A percentile compares a stretch with the other conserved stretches of the same genome.
Evolutionary conservation across 2,113 vertebrate species (phyloP).

Genomic region (Corythoichthys haematopterus): DNA sequence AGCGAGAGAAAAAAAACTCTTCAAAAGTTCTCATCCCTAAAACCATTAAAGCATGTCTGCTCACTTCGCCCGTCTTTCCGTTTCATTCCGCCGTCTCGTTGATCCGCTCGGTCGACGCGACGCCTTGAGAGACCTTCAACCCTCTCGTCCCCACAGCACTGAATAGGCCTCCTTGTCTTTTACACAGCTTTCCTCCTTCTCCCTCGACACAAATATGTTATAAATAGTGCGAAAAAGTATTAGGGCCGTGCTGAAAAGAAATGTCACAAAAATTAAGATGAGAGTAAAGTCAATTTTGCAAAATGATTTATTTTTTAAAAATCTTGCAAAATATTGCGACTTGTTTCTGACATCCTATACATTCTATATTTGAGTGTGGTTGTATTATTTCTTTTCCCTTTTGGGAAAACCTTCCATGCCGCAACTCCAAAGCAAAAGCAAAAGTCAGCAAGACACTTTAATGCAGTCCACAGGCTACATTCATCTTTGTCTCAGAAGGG

Average conservation of each 20-base stretch:
- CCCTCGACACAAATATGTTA: constrained; percentile 23
- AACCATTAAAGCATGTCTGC: constrained; percentile 64
- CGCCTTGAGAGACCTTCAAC: constrained; percentile 27
- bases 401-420: neutral
- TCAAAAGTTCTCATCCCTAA: constrained; percentile 53
- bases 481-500: neutral
- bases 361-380: neutral
- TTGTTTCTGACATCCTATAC: neutral
- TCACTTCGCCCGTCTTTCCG: constrained; percentile 50
- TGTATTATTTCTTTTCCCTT: neutral
- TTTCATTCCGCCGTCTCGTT: constrained; percentile 44
- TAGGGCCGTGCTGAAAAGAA: neutral
- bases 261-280: too few species aligned
- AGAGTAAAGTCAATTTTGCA: too few species aligned
- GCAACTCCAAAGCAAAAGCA: neutral
- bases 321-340: neutral
- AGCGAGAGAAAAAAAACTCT: constrained; percentile 25
- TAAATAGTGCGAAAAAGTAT: neutral
- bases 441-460: neutral
- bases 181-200: constrained; percentile 61
- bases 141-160: constrained; percentile 23
- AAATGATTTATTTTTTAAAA: too few species aligned
- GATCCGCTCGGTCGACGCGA: constrained; percentile 50
- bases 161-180: constrained; percentile 53
- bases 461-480: neutral